Percentiles rank a stretch among this genome's conserved stretches.
phyloP scores from a whole-genome alignment of 2,888 invertebrate genomes.

The Brassicogethes aeneus region DNA sequence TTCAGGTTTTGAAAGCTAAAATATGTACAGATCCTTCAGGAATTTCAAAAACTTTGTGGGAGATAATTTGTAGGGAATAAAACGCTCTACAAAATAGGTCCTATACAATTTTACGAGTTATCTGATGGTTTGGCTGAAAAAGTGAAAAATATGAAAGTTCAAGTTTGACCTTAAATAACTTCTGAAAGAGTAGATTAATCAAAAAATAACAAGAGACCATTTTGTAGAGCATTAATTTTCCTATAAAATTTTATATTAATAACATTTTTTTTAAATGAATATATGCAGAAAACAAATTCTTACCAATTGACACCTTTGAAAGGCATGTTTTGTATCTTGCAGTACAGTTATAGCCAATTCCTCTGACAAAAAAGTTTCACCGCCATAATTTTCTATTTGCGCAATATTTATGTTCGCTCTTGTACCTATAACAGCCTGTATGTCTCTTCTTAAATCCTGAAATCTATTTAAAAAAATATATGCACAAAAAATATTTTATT shows the following conservation, averaged over 20 bases:
- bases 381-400: constrained; percentile 92
- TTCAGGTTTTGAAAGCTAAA: constrained; percentile 64
- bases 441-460: constrained; percentile 84
- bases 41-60: too few relatives aligned
- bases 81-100: too few relatives aligned
- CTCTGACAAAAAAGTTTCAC: constrained; percentile 94
- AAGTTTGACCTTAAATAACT: too few relatives aligned
- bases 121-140: too few relatives aligned
- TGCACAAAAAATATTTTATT: constrained; percentile 11
- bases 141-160: too few relatives aligned
- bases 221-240: neutral
- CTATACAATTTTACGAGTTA: too few relatives aligned
- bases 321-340: constrained; percentile 83
- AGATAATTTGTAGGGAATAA: too few relatives aligned
- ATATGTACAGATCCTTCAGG: constrained; percentile 7
- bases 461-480: constrained; percentile 48
- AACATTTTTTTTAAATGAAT: constrained; percentile 2
- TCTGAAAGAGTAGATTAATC: too few relatives aligned
- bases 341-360: constrained; percentile 86
- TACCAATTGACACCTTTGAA: constrained; percentile 77
- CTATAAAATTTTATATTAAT: neutral
- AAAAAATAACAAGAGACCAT: too few relatives aligned
- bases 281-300: constrained; percentile 21
- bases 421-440: constrained; percentile 88
- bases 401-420: constrained; percentile 89